Conservation (phyloP, 2,113 vertebrate genomes). For the Ictalurus furcatus region DNA sequence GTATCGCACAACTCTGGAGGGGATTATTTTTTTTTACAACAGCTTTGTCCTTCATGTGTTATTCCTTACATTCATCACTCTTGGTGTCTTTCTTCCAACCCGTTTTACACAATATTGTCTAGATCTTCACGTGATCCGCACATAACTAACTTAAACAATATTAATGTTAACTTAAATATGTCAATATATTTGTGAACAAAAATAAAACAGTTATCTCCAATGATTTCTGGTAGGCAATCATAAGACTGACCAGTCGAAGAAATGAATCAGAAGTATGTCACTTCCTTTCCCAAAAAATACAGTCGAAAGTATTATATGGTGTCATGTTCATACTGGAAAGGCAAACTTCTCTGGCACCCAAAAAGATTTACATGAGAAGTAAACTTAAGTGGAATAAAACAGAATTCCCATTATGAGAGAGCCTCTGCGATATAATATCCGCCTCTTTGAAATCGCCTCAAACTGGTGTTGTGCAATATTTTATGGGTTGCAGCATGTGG, state of each 20-base stretch:
- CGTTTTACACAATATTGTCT: not conserved
- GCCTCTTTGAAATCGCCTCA: not conserved
- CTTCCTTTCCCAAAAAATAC: not conserved
- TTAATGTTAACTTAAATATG: not conserved
- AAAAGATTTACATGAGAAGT: not conserved
- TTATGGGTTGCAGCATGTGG: not conserved
- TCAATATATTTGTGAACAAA: not conserved
- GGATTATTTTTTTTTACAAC: too few relatives aligned
- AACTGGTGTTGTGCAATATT: conserved; percentile 3
- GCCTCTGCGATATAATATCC: not conserved
- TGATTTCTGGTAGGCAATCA: not conserved
- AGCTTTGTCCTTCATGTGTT: not conserved
- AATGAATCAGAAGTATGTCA: not conserved
- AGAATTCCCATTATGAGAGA: not conserved
- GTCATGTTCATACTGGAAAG: not conserved
- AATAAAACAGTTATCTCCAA: too few relatives aligned
- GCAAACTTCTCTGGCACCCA: not conserved
- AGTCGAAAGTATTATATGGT: not conserved
- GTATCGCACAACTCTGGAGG: not conserved
- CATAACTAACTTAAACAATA: not conserved
- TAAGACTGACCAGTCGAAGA: too few relatives aligned
- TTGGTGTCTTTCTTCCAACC: not conserved
- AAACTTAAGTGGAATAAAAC: not conserved
- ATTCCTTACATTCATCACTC: not conserved
- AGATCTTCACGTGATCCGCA: not conserved